phyloP scores from a whole-genome alignment of 1,140 invertebrate genomes.

The Diorhabda carinulata region DNA sequence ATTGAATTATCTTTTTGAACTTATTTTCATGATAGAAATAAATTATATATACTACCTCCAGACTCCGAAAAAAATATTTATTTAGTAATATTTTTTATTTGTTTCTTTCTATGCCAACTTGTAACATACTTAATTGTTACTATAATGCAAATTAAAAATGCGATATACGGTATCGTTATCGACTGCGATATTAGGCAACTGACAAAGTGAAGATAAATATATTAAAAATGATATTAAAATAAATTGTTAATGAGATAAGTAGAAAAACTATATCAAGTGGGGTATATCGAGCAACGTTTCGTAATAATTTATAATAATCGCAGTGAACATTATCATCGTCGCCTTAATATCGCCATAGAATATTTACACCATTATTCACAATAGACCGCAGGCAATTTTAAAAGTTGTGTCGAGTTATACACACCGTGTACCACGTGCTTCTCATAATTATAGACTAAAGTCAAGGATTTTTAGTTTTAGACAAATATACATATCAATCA shows the following conservation, averaged over 20 bases:
- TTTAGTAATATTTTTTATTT: too few relatives aligned
- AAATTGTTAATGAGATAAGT: not conserved
- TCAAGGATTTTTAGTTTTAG: not conserved
- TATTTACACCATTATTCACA: not conserved
- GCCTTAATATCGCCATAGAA: not conserved
- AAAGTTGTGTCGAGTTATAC: not conserved
- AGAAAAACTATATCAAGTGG: not conserved
- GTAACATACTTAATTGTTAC: too few relatives aligned
- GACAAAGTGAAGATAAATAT: not conserved
- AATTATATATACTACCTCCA: too few relatives aligned
- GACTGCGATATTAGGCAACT: not conserved
- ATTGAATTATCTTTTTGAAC: too few relatives aligned
- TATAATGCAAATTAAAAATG: too few relatives aligned
- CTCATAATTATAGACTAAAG: constrained; percentile 3
- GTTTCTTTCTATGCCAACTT: too few relatives aligned
- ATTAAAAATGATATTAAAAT: not conserved
- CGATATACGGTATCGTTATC: not conserved
- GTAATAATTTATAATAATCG: not conserved
- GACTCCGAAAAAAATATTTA: too few relatives aligned
- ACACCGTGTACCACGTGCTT: not conserved
- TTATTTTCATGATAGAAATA: too few relatives aligned
- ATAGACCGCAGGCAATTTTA: not conserved
- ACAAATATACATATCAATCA: not conserved
- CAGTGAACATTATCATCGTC: not conserved
- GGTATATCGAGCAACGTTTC: not conserved